Conservation (phyloP, 2,113 vertebrate genomes). For the Sterrhoptilus dennistouni region DNA sequence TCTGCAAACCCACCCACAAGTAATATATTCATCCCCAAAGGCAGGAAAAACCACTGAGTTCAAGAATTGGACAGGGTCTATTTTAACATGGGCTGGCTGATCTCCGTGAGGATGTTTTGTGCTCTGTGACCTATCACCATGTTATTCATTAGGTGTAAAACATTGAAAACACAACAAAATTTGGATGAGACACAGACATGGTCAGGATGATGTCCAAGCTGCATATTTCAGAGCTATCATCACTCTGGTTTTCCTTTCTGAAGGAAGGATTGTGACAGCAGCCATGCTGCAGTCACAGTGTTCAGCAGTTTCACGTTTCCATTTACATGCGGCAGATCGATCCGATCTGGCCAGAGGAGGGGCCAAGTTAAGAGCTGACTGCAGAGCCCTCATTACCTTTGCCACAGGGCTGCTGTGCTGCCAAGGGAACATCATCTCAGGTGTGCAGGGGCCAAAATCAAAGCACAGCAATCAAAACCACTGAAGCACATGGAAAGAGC, state of each 20-base stretch:
- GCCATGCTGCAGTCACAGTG: accelerated
- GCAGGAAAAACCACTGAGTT: not conserved
- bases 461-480: not conserved
- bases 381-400: not conserved
- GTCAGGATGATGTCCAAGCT: not conserved
- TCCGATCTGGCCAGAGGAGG: accelerated
- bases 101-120: not conserved
- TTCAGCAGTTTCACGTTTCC: not conserved
- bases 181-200: not conserved
- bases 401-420: not conserved
- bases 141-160: not conserved
- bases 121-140: not conserved
- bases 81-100: not conserved
- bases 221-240: accelerated
- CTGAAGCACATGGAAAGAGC: not conserved
- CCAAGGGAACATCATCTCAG: accelerated
- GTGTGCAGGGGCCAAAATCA: accelerated
- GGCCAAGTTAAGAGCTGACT: not conserved
- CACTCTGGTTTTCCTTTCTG: accelerated
- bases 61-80: not conserved
- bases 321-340: accelerated
- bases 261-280: not conserved
- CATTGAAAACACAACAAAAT: not conserved
- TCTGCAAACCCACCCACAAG: not conserved
- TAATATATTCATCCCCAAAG: accelerated